These are phyloP conservation scores for Merluccius polli DNA, from an alignment of 2,797 vertebrate species.

Conservation along the genomic window DNA sequence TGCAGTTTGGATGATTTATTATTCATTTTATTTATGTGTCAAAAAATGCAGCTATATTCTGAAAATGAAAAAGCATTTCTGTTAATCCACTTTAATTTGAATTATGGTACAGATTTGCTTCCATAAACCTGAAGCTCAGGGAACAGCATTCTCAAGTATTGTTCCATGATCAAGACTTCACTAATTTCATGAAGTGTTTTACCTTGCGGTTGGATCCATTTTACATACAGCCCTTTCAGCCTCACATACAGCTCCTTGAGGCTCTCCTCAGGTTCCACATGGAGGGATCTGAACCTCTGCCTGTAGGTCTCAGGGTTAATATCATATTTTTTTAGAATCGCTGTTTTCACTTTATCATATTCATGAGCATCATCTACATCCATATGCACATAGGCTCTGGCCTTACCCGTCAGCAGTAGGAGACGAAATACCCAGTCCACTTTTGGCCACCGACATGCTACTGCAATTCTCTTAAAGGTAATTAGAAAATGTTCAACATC, in stretches of 20 bases:
- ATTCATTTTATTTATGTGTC: too few species aligned
- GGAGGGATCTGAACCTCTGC: not conserved
- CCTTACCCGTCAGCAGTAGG: not conserved
- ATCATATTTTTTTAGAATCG: constrained; percentile 6
- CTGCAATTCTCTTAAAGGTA: not conserved
- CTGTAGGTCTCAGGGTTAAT: too few species aligned
- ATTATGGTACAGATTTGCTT: too few species aligned
- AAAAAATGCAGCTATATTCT: too few species aligned
- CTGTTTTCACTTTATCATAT: constrained; percentile 1
- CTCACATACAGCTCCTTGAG: not conserved
- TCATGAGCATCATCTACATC: constrained; percentile 4
- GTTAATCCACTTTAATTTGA: too few species aligned
- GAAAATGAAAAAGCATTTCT: too few species aligned
- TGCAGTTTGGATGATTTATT: too few species aligned
- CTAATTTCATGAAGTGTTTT: too few species aligned
- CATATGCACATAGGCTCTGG: constrained; percentile 5
- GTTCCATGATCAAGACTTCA: too few species aligned
- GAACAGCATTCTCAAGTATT: not conserved
- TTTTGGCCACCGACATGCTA: not conserved
- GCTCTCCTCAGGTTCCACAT: not conserved
- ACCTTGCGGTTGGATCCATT: too few species aligned
- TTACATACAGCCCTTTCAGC: not conserved
- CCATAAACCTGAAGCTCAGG: not conserved
- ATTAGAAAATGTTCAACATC: constrained; percentile 11
- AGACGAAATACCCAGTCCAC: not conserved